phyloP scores from a whole-genome alignment of 2,113 vertebrate genomes.

The Gymnarchus niloticus region DNA sequence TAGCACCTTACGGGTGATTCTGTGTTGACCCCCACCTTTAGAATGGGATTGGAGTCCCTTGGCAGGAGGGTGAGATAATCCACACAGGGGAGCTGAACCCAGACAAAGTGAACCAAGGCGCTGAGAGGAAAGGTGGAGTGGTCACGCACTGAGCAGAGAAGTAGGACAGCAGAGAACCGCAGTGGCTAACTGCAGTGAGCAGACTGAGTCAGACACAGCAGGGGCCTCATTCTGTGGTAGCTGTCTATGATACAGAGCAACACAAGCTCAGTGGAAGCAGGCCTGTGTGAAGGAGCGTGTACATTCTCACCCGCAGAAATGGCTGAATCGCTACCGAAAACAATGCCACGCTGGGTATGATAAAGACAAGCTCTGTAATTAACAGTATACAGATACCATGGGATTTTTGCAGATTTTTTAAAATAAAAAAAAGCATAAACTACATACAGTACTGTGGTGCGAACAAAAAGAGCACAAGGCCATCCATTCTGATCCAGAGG shows the following conservation, averaged over 20 bases:
- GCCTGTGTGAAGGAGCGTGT: not conserved
- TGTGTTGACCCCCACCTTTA: not conserved
- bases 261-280: not conserved
- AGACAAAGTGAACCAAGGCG: not conserved
- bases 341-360: not conserved
- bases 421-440: not conserved
- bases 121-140: too few species aligned
- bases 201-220: not conserved
- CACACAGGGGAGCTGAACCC: not conserved
- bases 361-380: not conserved
- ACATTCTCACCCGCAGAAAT: not conserved
- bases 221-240: not conserved
- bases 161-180: not conserved
- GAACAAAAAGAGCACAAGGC: not conserved
- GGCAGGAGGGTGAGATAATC: not conserved
- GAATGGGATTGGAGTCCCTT: not conserved
- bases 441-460: not conserved
- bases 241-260: not conserved
- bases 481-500: not conserved
- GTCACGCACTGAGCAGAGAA: not conserved
- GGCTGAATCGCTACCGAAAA: not conserved
- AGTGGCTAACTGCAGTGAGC: not conserved
- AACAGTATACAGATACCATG: not conserved
- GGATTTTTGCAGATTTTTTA: not conserved
- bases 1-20: not conserved